These are phyloP conservation scores for Sclerurus mexicanus DNA, from an alignment of 2,113 vertebrate species.

Conservation along the genomic window DNA sequence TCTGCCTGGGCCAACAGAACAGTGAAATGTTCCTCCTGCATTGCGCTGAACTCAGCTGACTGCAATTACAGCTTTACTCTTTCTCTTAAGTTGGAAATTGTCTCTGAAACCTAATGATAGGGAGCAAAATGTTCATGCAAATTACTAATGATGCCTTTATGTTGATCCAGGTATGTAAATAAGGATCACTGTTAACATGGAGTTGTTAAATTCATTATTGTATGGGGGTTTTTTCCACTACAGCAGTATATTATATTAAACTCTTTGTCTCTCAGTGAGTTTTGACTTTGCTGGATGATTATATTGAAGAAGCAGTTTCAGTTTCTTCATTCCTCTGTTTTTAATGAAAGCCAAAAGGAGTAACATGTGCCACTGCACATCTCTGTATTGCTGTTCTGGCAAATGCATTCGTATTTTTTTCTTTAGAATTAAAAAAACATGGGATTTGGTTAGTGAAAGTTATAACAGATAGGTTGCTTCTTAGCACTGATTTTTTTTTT, in stretches of 20 bases:
- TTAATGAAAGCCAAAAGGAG: not conserved
- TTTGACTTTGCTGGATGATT: not conserved
- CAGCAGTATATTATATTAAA: not conserved
- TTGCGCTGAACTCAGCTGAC: not conserved
- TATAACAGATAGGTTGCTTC: not conserved
- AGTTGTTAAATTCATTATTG: not conserved
- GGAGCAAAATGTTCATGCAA: not conserved
- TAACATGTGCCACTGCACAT: not conserved
- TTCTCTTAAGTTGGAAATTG: not conserved
- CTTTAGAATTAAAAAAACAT: not conserved
- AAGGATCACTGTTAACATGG: not conserved
- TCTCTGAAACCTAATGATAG: not conserved
- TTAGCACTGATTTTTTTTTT: not conserved
- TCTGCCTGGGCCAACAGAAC: not conserved
- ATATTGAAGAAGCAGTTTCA: not conserved
- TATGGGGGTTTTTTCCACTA: not conserved
- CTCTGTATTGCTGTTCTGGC: not conserved
- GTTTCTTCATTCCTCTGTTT: not conserved
- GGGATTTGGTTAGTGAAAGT: not conserved
- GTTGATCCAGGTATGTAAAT: not conserved
- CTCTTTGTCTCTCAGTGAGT: not conserved
- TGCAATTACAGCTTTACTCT: not conserved
- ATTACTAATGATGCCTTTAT: not conserved
- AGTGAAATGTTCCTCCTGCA: not conserved
- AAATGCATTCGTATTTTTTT: not conserved